phyloP scores from a whole-genome alignment of 2,888 invertebrate genomes.

The Kuschelorhynchus macadamiae region DNA sequence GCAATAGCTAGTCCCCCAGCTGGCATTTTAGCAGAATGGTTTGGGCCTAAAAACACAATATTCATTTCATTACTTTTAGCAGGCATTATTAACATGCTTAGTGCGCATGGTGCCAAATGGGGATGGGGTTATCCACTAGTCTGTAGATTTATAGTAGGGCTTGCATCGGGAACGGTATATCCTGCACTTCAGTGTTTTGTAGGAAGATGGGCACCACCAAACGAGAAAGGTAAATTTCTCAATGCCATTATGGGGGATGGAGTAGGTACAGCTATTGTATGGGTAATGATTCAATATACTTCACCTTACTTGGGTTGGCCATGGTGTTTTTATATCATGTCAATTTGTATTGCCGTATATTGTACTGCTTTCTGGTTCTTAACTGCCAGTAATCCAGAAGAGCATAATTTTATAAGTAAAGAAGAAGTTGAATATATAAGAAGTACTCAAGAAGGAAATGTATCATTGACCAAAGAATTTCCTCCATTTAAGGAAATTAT shows the following conservation, averaged over 20 bases:
- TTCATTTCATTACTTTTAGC: slow-evolving; percentile 26
- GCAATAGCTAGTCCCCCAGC: slow-evolving; percentile 28
- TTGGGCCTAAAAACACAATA: slow-evolving; percentile 37
- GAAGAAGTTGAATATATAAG: slow-evolving; percentile 37
- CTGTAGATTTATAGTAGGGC: slow-evolving; percentile 33
- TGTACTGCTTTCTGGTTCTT: slow-evolving; percentile 31
- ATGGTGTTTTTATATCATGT: slow-evolving; percentile 34
- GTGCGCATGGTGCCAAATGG: slow-evolving; percentile 26
- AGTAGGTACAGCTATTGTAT: slow-evolving; percentile 28
- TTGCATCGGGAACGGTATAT: slow-evolving; percentile 30
- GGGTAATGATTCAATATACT: slow-evolving; percentile 23
- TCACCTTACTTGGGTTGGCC: slow-evolving; percentile 27
- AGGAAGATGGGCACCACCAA: slow-evolving; percentile 35
- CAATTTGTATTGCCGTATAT: slow-evolving; percentile 22
- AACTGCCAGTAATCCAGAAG: slow-evolving; percentile 23
- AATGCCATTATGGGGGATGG: slow-evolving; percentile 32
- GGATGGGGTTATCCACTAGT: slow-evolving; percentile 26
- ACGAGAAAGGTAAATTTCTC: slow-evolving; percentile 41
- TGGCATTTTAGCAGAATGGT: slow-evolving; percentile 31
- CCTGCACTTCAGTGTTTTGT: slow-evolving; percentile 32
- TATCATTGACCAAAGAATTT: slow-evolving; percentile 16
- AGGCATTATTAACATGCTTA: slow-evolving; percentile 17
- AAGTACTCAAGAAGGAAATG: slow-evolving; percentile 15
- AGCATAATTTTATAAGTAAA: slow-evolving; percentile 23
- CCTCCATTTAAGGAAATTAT: slow-evolving; percentile 25